Base-by-base conservation (phyloP, 1,140 invertebrate genomes). In the Patella vulgata region DNA sequence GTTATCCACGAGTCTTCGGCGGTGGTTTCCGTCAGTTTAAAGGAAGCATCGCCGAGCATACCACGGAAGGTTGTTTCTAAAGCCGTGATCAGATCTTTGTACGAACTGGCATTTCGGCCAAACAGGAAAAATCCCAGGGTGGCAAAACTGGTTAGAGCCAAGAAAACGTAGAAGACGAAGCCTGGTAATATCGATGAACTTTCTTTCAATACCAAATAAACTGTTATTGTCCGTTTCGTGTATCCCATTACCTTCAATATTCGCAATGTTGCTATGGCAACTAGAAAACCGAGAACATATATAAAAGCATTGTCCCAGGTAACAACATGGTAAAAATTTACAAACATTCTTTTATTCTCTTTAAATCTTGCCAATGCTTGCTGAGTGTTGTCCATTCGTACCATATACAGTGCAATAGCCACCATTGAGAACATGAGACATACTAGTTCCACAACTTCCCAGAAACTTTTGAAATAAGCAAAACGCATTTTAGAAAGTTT, bases 31-130 rank as follows among this genome's bases (percentile, higher is more conserved):
- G 92, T 87, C 17, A 86, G 86, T 42, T 86, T 82, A 73, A 90
- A 92, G 77, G 92, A 86, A 80, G 92, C 91, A 73, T 92, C 90
- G 2, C 91, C 91, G 27, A 93, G 82, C 73, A 92, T 90, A 53
- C 89, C 89, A 39, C 90, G 84, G 11, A 92, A 85, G 40, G 92
- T 83, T 9, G 91, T 91, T 44, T 62, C 65, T 43, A 60, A 46
- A 3, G 63, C 42, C 19, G 63, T 59, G n/a, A 66, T 31, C 9
- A 70, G 19, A 27, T 55, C 60, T 56, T 59, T 66, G 47, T 70
- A 70, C 6, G 47, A 47, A 11, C 25, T 42, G 8, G 63, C 33
- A 58, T 48, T 3, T 31, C 53, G 28, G 4, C 63, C 63, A 50
- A 68, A 72, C 11, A 68, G 19, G 8, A 68, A 43, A 53, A 63